These are phyloP conservation scores for Popillia japonica DNA, from an alignment of 1,140 invertebrate genomes.

Conservation along the genomic window DNA sequence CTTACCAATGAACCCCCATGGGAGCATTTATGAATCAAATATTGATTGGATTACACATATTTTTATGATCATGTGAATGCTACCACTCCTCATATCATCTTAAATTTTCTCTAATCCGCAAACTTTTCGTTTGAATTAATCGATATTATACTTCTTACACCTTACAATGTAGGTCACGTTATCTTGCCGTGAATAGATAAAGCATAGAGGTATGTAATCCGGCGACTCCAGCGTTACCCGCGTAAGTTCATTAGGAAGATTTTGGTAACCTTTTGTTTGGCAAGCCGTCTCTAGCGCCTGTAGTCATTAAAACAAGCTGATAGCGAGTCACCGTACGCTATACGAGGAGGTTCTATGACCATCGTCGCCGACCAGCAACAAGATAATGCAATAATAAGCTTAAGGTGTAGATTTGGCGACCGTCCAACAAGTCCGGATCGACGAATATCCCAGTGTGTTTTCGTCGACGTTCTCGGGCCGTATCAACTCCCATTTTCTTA, in stretches of 20 bases:
- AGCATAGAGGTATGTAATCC: not conserved
- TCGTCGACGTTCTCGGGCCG: slow-evolving; percentile 4
- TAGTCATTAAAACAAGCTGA: slow-evolving; percentile 8
- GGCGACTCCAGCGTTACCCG: not conserved
- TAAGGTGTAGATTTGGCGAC: slow-evolving; percentile 36
- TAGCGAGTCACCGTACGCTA: not conserved
- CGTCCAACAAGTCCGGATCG: slow-evolving; percentile 19
- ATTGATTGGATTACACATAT: too few species aligned
- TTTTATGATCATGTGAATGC: too few species aligned
- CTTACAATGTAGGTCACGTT: too few species aligned
- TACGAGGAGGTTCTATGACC: not conserved
- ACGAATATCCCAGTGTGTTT: not conserved
- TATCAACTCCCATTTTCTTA: slow-evolving; percentile 6
- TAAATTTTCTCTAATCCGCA: too few species aligned
- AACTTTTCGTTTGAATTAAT: too few species aligned
- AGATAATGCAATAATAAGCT: slow-evolving; percentile 38
- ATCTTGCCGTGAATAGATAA: not conserved
- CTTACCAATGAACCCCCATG: too few species aligned
- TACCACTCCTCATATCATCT: too few species aligned
- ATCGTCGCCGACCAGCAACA: slow-evolving; percentile 6
- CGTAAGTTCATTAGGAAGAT: slow-evolving; percentile 10
- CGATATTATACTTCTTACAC: too few species aligned
- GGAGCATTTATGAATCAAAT: too few species aligned
- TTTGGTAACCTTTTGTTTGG: slow-evolving; percentile 1
- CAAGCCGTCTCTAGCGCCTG: not conserved